phyloP scores from a whole-genome alignment of 2,113 vertebrate genomes.

The Gymnogyps californianus region DNA sequence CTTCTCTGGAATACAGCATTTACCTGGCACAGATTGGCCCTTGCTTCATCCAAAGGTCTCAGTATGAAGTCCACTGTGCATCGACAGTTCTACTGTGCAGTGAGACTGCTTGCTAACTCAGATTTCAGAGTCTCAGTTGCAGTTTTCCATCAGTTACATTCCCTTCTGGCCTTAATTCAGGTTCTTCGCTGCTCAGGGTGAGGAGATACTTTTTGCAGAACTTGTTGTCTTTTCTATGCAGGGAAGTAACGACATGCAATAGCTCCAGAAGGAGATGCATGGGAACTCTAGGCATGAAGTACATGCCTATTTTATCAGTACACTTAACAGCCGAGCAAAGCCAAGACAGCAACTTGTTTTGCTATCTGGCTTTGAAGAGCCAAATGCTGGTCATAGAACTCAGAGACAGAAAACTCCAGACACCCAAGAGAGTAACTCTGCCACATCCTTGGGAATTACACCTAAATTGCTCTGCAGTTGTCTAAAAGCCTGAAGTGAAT shows the following conservation, averaged over 20 bases:
- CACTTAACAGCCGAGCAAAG: not conserved
- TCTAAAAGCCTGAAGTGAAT: not conserved
- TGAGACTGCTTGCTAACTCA: not conserved
- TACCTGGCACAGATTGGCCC: not conserved
- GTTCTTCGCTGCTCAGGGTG: not conserved
- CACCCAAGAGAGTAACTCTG: not conserved
- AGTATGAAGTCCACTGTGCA: fast-evolving
- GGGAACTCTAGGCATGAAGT: not conserved
- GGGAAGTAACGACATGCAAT: fast-evolving
- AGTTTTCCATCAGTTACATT: not conserved
- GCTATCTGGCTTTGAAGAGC: not conserved
- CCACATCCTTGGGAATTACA: not conserved
- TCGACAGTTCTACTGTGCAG: fast-evolving
- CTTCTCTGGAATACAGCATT: not conserved
- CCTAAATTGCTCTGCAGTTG: not conserved
- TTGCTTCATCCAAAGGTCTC: not conserved
- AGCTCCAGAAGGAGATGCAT: not conserved
- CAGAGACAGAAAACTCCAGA: not conserved
- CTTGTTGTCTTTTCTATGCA: too few relatives aligned
- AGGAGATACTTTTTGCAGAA: not conserved
- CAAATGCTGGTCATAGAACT: not conserved
- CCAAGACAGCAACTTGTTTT: not conserved
- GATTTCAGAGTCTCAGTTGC: not conserved
- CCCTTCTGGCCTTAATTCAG: not conserved
- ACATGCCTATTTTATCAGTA: not conserved